Percentiles rank a stretch among this genome's conserved stretches.
Evolutionary conservation across 2,888 invertebrate species (phyloP).

Genomic region (Trichopoda pennipes): DNA sequence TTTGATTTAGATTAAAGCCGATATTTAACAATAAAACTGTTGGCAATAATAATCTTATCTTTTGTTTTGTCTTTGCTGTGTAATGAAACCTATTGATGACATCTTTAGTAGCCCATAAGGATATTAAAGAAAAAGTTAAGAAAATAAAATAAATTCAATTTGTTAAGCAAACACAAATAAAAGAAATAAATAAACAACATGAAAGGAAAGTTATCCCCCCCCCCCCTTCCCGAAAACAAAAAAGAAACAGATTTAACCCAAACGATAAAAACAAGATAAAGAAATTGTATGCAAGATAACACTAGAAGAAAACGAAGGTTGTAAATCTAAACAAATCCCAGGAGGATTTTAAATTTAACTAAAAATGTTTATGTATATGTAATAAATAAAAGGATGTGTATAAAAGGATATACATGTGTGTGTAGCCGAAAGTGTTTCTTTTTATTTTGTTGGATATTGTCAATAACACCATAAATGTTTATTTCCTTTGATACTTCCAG

Average conservation of each 20-base stretch:
- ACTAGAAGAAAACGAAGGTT: constrained; percentile 6
- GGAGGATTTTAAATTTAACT: constrained; percentile 49
- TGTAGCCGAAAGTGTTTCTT: neutral
- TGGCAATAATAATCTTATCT: no score
- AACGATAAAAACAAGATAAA: neutral
- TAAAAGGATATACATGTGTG: neutral
- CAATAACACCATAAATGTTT: constrained; percentile 45
- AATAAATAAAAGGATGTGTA: no score
- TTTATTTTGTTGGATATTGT: neutral
- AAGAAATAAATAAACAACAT: constrained; percentile 33
- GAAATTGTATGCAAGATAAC: neutral
- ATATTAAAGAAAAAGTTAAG: constrained; percentile 56
- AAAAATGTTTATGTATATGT: neutral
- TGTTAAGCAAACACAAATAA: constrained; percentile 20
- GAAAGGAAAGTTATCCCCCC: no score
- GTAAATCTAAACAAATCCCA: constrained; percentile 52
- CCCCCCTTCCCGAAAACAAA: constrained; percentile 9
- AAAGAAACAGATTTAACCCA: neutral
- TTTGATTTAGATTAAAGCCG: no score
- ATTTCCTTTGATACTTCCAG: constrained; percentile 47
- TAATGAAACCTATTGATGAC: constrained; percentile 65
- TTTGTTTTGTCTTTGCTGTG: neutral
- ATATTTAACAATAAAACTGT: no score
- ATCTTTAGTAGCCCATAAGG: constrained; percentile 59
- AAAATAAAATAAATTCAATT: constrained; percentile 65